Evolutionary conservation across 2,797 vertebrate genomes (phyloP).

Genomic region (Pseudomugil tenellus): DNA sequence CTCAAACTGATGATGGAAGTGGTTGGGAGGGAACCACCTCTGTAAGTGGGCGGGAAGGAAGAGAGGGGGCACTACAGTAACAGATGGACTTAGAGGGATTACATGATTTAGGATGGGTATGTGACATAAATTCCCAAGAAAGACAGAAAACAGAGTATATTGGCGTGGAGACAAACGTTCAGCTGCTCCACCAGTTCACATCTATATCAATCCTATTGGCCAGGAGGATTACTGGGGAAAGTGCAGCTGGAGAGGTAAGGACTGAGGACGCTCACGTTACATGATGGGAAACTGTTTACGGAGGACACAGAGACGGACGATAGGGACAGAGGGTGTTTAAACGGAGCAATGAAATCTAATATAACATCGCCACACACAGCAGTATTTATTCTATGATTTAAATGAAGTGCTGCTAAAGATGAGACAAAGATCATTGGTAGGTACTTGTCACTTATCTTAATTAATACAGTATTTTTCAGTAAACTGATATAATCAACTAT

Average conservation of each 20-base stretch:
- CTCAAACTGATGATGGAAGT: conserved; percentile 16
- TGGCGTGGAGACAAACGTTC: conserved; percentile 54
- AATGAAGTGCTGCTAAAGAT: conserved; percentile 12
- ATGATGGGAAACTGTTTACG: conserved; percentile 21
- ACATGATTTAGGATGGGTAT: conserved; percentile 75
- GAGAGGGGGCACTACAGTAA: conserved; percentile 62
- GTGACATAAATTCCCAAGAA: conserved; percentile 80
- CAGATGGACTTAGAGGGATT: conserved; percentile 83
- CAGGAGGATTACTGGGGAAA: conserved; percentile 67
- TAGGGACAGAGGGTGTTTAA: conserved; percentile 19
- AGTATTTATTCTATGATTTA: conserved; percentile 9
- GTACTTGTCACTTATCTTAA: conserved; percentile 24
- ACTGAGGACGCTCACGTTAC: conserved; percentile 53
- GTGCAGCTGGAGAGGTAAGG: conserved; percentile 56
- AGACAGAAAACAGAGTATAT: conserved; percentile 71
- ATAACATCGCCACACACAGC: background rate
- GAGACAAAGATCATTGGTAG: conserved; percentile 24
- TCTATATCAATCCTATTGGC: conserved; percentile 35
- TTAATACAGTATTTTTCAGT: background rate
- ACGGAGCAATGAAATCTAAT: conserved; percentile 46
- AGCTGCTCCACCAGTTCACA: conserved; percentile 27
- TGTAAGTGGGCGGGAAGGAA: conserved; percentile 41
- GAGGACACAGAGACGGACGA: conserved; percentile 26
- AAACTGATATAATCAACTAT: background rate
- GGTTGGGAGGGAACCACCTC: conserved; percentile 17